Conservation (phyloP, 2,113 vertebrate species). For the Hypocryptadius cinnamomeus region DNA sequence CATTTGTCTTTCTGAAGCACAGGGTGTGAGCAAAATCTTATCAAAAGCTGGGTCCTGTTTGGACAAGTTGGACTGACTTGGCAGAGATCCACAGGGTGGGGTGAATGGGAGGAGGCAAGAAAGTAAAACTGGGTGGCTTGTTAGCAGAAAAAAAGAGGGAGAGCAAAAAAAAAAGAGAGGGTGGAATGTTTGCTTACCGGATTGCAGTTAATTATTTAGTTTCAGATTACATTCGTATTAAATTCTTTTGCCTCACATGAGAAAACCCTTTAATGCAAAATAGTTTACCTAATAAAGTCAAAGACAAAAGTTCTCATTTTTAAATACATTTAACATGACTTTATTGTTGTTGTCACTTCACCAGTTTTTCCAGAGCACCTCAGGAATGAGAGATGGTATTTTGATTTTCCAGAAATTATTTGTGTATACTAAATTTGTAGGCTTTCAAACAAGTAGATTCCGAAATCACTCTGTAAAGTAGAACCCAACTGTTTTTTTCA, state of each 20-base stretch:
- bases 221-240: slow-evolving; percentile 48
- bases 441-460: not conserved
- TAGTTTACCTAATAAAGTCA: slow-evolving; percentile 9
- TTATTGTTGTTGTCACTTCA: not conserved
- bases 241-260: slow-evolving; percentile 43
- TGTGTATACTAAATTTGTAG: not conserved
- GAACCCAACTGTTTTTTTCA: not conserved
- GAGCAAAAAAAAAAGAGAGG: slow-evolving; percentile 28
- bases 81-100: slow-evolving; percentile 71
- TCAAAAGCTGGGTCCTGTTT: slow-evolving; percentile 78
- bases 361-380: not conserved
- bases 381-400: not conserved
- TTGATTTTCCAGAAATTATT: not conserved
- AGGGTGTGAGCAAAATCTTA: slow-evolving; percentile 76
- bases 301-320: slow-evolving; percentile 7
- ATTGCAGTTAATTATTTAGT: slow-evolving; percentile 65
- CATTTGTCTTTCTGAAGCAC: slow-evolving; percentile 68
- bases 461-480: not conserved
- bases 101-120: slow-evolving; percentile 72
- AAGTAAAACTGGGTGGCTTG: slow-evolving; percentile 73
- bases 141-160: slow-evolving; percentile 52
- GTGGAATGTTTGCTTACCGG: slow-evolving; percentile 67
- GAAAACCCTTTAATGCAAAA: slow-evolving; percentile 46
- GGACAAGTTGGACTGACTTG: slow-evolving; percentile 75
- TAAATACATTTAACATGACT: not conserved